phyloP scores from a whole-genome alignment of 2,113 vertebrate genomes.

The Athene cunicularia region DNA sequence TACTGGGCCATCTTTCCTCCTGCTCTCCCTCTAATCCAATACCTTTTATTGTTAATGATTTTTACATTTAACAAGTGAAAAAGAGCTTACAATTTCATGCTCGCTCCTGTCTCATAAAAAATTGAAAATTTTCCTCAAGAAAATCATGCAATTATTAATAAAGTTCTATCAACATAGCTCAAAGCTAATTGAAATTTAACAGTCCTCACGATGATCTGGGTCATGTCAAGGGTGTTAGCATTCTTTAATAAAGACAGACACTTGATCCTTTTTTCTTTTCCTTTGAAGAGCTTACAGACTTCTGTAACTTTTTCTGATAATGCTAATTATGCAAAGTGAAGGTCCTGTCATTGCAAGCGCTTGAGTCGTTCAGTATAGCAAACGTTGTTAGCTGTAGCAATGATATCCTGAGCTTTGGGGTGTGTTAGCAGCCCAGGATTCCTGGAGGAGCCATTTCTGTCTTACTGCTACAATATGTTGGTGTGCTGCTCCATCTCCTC shows the following conservation, averaged over 20 bases:
- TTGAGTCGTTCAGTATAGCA: background rate
- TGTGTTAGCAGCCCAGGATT: background rate
- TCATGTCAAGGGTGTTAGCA: background rate
- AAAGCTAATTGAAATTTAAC: conserved; percentile 44
- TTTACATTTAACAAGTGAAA: conserved; percentile 12
- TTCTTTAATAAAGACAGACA: background rate
- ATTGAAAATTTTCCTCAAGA: conserved; percentile 25
- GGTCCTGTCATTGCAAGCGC: background rate
- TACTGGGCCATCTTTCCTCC: background rate
- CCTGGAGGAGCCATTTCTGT: no score
- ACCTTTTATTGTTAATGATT: conserved; percentile 1
- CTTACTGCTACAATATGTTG: background rate
- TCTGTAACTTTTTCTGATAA: background rate
- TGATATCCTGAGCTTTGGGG: background rate
- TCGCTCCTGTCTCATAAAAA: background rate
- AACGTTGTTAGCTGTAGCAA: no score
- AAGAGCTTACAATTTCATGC: background rate
- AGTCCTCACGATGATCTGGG: background rate
- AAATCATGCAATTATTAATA: background rate
- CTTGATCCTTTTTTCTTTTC: background rate
- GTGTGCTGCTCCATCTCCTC: background rate
- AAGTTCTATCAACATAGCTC: background rate
- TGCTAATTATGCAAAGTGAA: background rate
- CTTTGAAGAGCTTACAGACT: background rate
- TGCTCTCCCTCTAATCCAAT: background rate